Percentiles rank a stretch among this genome's conserved stretches.
These are phyloP conservation scores for Penaeus chinensis DNA, from an alignment of 1,140 invertebrate genomes.

Conservation along the genomic window DNA sequence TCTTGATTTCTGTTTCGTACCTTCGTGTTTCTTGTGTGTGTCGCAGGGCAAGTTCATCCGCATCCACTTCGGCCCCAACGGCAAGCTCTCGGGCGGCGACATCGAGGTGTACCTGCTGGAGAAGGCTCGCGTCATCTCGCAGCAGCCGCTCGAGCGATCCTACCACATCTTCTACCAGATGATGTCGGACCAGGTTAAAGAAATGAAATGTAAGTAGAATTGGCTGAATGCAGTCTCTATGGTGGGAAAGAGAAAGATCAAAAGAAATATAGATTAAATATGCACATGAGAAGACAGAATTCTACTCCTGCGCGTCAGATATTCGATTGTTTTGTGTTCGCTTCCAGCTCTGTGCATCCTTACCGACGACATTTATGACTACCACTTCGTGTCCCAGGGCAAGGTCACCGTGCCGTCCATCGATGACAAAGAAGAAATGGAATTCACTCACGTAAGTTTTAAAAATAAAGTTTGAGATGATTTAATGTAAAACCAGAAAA, in stretches of 20 bases:
- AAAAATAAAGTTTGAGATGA: background rate
- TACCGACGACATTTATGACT: no score
- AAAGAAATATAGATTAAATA: no score
- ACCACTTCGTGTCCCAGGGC: no score
- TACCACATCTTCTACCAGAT: slow-evolving; percentile 54
- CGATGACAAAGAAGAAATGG: no score
- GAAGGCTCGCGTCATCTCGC: slow-evolving; percentile 56
- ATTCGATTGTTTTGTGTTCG: no score
- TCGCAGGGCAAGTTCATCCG: slow-evolving; percentile 72
- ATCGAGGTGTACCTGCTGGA: slow-evolving; percentile 56
- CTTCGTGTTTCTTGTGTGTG: background rate
- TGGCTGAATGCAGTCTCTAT: no score
- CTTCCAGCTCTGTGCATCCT: no score
- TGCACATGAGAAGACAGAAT: no score
- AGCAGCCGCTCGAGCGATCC: slow-evolving; percentile 42
- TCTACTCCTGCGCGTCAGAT: no score
- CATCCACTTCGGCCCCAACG: slow-evolving; percentile 86
- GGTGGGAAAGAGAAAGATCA: no score
- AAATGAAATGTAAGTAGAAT: slow-evolving; percentile 35
- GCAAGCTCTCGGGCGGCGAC: slow-evolving; percentile 74
- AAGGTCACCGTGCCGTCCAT: no score
- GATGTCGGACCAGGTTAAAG: slow-evolving; percentile 49
- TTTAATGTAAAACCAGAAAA: background rate
- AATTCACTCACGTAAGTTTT: no score
- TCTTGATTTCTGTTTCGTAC: background rate